Conservation (phyloP, 2,113 vertebrate species). For the Microcebus jonahi region DNA sequence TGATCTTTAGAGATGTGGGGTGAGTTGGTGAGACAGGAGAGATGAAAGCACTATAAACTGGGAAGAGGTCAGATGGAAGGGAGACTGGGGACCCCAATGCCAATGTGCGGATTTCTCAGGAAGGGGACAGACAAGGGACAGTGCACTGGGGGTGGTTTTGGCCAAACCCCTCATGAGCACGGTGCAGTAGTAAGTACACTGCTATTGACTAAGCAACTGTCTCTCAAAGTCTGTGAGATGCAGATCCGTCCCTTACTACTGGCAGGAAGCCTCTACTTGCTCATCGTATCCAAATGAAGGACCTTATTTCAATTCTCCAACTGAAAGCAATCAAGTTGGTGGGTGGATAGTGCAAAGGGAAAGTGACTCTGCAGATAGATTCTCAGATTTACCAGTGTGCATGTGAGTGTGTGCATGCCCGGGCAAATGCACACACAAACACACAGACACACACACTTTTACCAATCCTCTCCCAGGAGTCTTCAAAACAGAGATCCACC, state of each 20-base stretch:
- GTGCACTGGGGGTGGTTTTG: background rate
- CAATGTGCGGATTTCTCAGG: background rate
- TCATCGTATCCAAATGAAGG: background rate
- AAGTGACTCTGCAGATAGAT: background rate
- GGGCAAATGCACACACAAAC: too few species aligned
- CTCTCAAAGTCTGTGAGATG: background rate
- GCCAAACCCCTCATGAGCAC: background rate
- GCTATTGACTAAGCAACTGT: background rate
- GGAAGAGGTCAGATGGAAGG: background rate
- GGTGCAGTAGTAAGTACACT: background rate
- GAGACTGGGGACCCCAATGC: background rate
- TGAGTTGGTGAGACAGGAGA: background rate
- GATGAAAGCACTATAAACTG: background rate
- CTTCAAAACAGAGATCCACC: background rate
- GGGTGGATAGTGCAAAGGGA: background rate
- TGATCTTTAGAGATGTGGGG: background rate
- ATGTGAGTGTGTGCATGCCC: rapidly evolving
- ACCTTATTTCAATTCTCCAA: background rate
- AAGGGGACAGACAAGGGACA: too few species aligned
- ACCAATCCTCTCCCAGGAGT: background rate
- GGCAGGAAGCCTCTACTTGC: background rate
- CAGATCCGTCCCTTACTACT: background rate
- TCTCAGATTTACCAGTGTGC: background rate
- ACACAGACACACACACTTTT: background rate
- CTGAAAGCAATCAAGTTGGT: background rate